Percentiles rank a stretch among this genome's conserved stretches.
Conservation (phyloP, 2,888 invertebrate genomes). For the Gnatocerus cornutus region DNA sequence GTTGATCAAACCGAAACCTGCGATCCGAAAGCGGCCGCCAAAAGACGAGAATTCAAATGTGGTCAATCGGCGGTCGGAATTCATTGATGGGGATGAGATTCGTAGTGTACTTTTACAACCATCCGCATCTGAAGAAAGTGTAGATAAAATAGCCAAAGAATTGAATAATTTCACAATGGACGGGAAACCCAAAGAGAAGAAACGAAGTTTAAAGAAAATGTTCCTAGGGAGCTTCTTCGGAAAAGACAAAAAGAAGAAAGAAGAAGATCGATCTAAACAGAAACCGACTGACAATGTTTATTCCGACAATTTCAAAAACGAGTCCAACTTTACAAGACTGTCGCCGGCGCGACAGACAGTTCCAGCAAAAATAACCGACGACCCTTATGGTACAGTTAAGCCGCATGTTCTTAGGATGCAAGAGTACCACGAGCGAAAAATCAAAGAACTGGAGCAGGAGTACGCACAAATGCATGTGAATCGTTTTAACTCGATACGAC, state of each 20-base stretch:
- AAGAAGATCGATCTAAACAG: conserved; percentile 64
- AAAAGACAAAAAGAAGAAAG: conserved; percentile 69
- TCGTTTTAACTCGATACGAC: conserved; percentile 62
- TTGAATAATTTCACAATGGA: conserved; percentile 66
- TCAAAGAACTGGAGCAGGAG: conserved; percentile 59
- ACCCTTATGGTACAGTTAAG: neutral
- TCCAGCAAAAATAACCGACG: conserved; percentile 27
- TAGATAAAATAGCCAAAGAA: conserved; percentile 63
- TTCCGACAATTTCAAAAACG: conserved; percentile 66
- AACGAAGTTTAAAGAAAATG: conserved; percentile 66
- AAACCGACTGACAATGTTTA: conserved; percentile 56
- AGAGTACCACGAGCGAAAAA: conserved; percentile 50
- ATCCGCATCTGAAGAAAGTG: conserved; percentile 65
- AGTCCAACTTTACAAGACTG: conserved; percentile 64
- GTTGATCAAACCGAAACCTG: conserved; percentile 34
- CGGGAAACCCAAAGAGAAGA: conserved; percentile 64
- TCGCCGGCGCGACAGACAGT: conserved; percentile 62
- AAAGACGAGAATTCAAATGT: conserved; percentile 61
- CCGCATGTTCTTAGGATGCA: conserved; percentile 42
- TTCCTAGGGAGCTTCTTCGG: conserved; percentile 64
- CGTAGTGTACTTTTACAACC: conserved; percentile 38
- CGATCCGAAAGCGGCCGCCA: conserved; percentile 2
- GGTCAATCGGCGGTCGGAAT: conserved; percentile 9
- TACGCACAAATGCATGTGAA: conserved; percentile 65
- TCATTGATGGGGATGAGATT: conserved; percentile 27